Evolutionary conservation across 2,888 invertebrate species (phyloP).

Genomic region (Prosopocoilus inquinatus): DNA sequence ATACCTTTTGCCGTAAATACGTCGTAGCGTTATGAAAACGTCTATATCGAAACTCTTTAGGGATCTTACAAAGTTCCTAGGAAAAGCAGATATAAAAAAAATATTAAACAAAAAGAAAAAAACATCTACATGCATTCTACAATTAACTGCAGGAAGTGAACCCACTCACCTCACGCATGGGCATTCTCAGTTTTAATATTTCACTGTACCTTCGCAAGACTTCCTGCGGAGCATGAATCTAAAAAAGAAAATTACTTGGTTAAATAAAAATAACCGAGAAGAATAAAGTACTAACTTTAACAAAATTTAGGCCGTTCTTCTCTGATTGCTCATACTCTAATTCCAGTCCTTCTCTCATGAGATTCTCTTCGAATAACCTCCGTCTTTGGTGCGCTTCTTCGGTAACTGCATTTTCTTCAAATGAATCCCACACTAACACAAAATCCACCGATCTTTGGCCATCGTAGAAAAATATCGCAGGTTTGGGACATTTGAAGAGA

Average conservation of each 20-base stretch:
- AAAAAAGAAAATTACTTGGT: constrained; percentile 34
- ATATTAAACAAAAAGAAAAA: constrained; percentile 9
- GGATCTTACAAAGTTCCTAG: constrained; percentile 64
- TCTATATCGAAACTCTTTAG: constrained; percentile 58
- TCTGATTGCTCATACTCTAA: constrained; percentile 69
- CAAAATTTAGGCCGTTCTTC: constrained; percentile 69
- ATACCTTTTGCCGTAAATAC: constrained; percentile 66
- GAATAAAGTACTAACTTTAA: constrained; percentile 57
- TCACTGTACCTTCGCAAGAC: constrained; percentile 86
- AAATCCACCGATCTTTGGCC: constrained; percentile 73
- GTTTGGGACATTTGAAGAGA: constrained; percentile 44
- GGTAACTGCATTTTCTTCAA: constrained; percentile 53
- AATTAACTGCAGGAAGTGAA: not conserved
- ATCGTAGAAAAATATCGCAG: constrained; percentile 68
- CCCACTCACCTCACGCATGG: constrained; percentile 78
- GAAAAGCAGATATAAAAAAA: constrained; percentile 38
- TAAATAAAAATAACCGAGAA: not conserved
- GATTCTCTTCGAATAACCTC: constrained; percentile 67
- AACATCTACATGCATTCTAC: not conserved
- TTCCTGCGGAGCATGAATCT: constrained; percentile 83
- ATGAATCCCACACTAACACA: constrained; percentile 73
- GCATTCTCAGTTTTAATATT: constrained; percentile 87
- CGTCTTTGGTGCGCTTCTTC: constrained; percentile 53
- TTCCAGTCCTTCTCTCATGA: constrained; percentile 71
- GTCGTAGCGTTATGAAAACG: constrained; percentile 65